Evolutionary conservation across 2,888 invertebrate genomes (phyloP).

Genomic region (Drosophila anomelani): DNA sequence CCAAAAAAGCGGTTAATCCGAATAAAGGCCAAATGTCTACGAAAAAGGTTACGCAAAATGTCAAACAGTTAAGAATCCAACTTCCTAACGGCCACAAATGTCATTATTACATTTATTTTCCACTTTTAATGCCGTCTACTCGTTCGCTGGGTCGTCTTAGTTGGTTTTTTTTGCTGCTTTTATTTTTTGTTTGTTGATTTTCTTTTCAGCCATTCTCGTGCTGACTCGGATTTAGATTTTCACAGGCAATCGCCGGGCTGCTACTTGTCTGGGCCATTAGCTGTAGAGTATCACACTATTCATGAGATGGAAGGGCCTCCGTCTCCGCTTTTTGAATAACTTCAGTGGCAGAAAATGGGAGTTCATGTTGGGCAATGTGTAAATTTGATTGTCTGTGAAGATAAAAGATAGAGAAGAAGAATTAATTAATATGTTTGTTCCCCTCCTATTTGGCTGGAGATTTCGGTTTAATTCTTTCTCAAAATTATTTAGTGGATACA

Average conservation of each 20-base stretch:
- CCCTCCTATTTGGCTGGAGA: not conserved
- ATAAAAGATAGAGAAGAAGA: conserved; percentile 15
- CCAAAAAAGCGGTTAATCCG: conserved; percentile 41
- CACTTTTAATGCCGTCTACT: conserved; percentile 76
- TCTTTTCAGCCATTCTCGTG: conserved; percentile 39
- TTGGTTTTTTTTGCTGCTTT: not conserved
- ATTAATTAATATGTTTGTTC: conserved; percentile 15
- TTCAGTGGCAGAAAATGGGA: conserved; percentile 12
- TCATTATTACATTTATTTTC: conserved; percentile 81
- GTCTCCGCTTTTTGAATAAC: conserved; percentile 21
- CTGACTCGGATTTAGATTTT: conserved; percentile 50
- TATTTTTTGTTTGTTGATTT: conserved; percentile 26
- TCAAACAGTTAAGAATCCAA: conserved; percentile 82
- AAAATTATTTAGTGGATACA: not conserved
- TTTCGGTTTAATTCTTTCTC: conserved; percentile 2
- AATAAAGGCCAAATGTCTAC: conserved; percentile 74
- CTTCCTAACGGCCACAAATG: conserved; percentile 80
- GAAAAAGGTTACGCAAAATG: conserved; percentile 84
- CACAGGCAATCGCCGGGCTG: conserved; percentile 60
- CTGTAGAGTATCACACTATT: conserved; percentile 13
- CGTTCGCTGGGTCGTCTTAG: conserved; percentile 29
- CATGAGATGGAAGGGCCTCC: conserved; percentile 28
- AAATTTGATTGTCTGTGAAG: conserved; percentile 31
- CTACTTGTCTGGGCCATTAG: conserved; percentile 49
- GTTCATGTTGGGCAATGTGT: conserved; percentile 39